Base-by-base conservation (phyloP, 2,113 vertebrate species). In the Pituophis catenifer region DNA sequence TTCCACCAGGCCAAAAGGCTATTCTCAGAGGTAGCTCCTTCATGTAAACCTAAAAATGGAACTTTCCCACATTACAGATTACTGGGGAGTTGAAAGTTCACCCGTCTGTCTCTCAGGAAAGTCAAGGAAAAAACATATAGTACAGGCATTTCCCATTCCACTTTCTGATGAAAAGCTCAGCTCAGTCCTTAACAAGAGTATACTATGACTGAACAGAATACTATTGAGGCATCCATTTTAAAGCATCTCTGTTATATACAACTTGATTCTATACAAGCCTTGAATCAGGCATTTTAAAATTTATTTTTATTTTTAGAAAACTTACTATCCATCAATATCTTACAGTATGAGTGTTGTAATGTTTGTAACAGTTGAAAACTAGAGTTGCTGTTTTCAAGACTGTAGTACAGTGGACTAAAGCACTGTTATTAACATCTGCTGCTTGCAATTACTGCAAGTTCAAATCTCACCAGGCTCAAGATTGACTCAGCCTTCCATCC, bases 1-100 rank as follows among this genome's bases (percentile, higher is more conserved):
- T 97, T 97, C 97, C 89, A 90, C 97, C 96, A 98, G 97, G 98
- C 97, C 97, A 98, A 96, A 96, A 97, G 97, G 97, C 97, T 97
- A 94, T 97, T 98, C 98, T 98, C 98, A 98, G 98, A 98, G 98
- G 98, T 98, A 98, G 97, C 96, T 97, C 97, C 98, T 98, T 98
- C 98, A 98, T 98, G 98, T 97, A 98, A 98, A 98, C 98, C 98
- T 97, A 98, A 98, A 98, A 98, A 98, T 98, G 97, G 97, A 96
- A 97, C 97, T 98, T 98, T 98, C 98, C 98, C 98, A 99, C 98
- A 98, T 98, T 98, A 97, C 91, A 96, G 97, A 93, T 98, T 97
- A 98, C 98, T 93, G 93, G 96, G 95, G 97, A 98, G 98, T 98
- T 98, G 97, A 98, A 98, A 98, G 98, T 98, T 98, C 97, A 98